phyloP scores from a whole-genome alignment of 2,797 vertebrate species.

The Artibeus jamaicensis region DNA sequence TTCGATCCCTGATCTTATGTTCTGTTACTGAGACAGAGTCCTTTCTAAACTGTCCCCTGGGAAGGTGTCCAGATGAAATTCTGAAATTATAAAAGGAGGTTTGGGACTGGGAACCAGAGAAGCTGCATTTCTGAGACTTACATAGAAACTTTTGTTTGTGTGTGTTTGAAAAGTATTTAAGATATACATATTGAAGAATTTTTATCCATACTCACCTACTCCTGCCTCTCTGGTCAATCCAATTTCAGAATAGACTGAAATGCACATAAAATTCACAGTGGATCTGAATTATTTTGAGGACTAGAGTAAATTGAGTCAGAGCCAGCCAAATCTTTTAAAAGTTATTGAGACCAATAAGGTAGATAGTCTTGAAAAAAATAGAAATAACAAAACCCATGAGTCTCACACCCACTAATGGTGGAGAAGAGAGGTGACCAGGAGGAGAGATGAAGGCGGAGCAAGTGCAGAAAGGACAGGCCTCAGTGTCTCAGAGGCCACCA shows the following conservation, averaged over 20 bases:
- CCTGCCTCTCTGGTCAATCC: background rate
- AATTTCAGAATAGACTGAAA: background rate
- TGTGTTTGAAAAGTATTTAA: background rate
- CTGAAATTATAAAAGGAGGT: background rate
- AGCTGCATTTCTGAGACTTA: background rate
- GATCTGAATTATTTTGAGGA: background rate
- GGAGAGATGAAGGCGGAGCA: background rate
- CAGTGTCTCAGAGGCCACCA: background rate
- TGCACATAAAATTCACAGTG: background rate
- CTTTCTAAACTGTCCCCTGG: background rate
- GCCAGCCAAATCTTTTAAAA: slow-evolving; percentile 25
- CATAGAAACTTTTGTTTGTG: background rate
- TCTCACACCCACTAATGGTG: background rate
- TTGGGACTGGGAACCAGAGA: background rate
- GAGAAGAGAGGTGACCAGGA: background rate
- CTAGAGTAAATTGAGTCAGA: background rate
- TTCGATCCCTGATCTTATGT: background rate
- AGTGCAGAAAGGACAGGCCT: background rate
- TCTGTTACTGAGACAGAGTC: background rate
- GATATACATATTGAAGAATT: background rate
- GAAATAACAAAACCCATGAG: background rate
- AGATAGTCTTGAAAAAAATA: background rate
- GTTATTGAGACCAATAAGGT: background rate
- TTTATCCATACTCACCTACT: background rate
- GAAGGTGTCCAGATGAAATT: background rate